phyloP scores from a whole-genome alignment of 2,113 vertebrate species.

The human (Homo sapiens) region DNA sequence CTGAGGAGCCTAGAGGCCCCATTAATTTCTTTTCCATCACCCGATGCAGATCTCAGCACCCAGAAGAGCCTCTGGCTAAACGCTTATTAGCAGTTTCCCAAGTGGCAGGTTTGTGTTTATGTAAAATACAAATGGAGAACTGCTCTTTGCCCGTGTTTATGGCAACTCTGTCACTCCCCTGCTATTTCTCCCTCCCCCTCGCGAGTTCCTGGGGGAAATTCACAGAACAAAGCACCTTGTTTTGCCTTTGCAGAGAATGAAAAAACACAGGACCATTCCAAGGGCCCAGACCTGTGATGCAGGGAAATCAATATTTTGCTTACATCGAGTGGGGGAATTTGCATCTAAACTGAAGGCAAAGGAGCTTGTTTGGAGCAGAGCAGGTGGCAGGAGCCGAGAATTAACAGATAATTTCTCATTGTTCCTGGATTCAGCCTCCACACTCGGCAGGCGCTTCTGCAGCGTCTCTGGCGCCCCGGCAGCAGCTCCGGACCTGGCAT shows the following conservation, averaged over 20 bases:
- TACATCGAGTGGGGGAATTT: slow-evolving; percentile 73
- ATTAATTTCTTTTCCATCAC: not conserved
- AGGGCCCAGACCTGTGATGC: slow-evolving; percentile 62
- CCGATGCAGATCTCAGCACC: not conserved
- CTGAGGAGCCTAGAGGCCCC: slow-evolving; percentile 17
- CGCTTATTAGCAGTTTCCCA: slow-evolving; percentile 56
- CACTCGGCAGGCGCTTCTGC: slow-evolving; percentile 66
- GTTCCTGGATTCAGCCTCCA: slow-evolving; percentile 44
- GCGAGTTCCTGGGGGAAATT: slow-evolving; percentile 70
- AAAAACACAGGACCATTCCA: slow-evolving; percentile 65
- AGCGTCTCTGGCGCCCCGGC: slow-evolving; percentile 16
- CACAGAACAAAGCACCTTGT: slow-evolving; percentile 78
- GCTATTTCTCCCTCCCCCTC: slow-evolving; percentile 67
- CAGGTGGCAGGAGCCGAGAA: slow-evolving; percentile 58
- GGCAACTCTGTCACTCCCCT: slow-evolving; percentile 72
- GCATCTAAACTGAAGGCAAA: slow-evolving; percentile 65
- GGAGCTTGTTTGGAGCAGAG: slow-evolving; percentile 71
- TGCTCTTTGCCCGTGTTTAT: slow-evolving; percentile 55
- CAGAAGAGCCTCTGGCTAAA: not conserved
- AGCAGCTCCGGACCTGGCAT: slow-evolving; percentile 63
- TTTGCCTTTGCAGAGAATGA: slow-evolving; percentile 75
- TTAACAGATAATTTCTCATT: slow-evolving; percentile 70
- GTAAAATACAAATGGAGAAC: slow-evolving; percentile 68
- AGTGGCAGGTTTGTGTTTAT: slow-evolving; percentile 58
- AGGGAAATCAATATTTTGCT: slow-evolving; percentile 69